phyloP scores from a whole-genome alignment of 2,888 invertebrate genomes.

The Nymphalis polychloros region DNA sequence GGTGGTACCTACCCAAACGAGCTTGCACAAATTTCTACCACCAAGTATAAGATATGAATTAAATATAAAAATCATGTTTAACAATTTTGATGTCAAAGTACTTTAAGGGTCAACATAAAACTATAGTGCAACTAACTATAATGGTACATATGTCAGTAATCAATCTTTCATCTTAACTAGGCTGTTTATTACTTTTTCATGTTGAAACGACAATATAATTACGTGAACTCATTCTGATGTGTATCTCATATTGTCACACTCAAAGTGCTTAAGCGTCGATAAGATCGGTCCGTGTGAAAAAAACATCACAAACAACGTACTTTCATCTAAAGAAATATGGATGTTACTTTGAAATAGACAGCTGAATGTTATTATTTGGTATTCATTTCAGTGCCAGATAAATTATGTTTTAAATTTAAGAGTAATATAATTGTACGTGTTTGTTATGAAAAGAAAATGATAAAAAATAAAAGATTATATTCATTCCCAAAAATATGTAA shows the following conservation, averaged over 20 bases:
- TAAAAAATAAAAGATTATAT: too few relatives aligned
- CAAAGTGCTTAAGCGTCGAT: slow-evolving; percentile 22
- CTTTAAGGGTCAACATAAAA: background rate
- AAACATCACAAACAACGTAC: slow-evolving; percentile 18
- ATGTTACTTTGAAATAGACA: background rate
- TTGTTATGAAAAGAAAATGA: too few relatives aligned
- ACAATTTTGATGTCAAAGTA: background rate
- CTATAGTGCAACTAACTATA: background rate
- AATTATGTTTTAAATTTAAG: too few relatives aligned
- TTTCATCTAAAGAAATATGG: slow-evolving; percentile 22
- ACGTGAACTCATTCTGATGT: slow-evolving; percentile 29
- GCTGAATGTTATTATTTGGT: background rate
- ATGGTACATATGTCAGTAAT: too few relatives aligned
- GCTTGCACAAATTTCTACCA: too few relatives aligned
- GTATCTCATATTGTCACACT: slow-evolving; percentile 30
- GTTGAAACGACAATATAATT: slow-evolving; percentile 28
- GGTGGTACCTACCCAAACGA: too few relatives aligned
- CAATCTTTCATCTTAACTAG: slow-evolving; percentile 5
- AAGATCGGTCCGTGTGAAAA: slow-evolving; percentile 37
- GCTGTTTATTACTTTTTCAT: slow-evolving; percentile 9
- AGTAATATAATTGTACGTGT: too few relatives aligned
- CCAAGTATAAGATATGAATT: too few relatives aligned
- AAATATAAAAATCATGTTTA: background rate
- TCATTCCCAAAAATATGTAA: too few relatives aligned
- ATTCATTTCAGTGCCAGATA: too few relatives aligned